Percentiles rank a stretch among this genome's conserved stretches.
Conservation (phyloP, 2,113 vertebrate genomes). For the Indicator maculatus region DNA sequence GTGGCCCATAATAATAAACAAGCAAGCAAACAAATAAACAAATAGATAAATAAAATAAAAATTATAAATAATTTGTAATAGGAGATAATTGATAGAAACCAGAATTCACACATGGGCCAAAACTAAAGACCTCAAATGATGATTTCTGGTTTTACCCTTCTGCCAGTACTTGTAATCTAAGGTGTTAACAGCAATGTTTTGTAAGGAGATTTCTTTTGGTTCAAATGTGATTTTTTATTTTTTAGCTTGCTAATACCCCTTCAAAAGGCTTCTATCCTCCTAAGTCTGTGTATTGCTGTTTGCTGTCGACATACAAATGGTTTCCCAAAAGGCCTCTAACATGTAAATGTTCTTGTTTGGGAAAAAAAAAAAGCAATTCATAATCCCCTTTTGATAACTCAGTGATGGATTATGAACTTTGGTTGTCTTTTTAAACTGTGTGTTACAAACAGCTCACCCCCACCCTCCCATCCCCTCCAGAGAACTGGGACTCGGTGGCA, state of each 20-base stretch:
- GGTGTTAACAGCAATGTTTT: background rate
- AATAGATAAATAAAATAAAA: too few species aligned
- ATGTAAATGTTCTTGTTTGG: background rate
- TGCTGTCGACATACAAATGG: background rate
- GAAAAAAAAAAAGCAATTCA: background rate
- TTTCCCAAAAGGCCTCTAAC: constrained; percentile 19
- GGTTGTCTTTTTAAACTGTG: background rate
- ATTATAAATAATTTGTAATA: background rate
- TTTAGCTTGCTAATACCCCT: constrained; percentile 19
- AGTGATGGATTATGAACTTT: constrained; percentile 33
- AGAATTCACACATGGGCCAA: background rate
- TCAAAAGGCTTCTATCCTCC: constrained; percentile 33
- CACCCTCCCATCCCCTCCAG: background rate
- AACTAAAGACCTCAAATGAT: background rate
- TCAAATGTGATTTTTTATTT: background rate
- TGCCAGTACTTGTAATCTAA: background rate
- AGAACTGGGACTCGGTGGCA: background rate
- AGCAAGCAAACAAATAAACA: too few species aligned
- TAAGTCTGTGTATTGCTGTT: constrained; percentile 13
- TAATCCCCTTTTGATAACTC: constrained; percentile 27
- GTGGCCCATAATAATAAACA: background rate
- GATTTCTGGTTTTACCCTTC: background rate
- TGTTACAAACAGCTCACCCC: background rate
- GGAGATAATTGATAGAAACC: background rate
- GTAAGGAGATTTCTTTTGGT: background rate